Evolutionary conservation across 2,113 vertebrate genomes (phyloP).

Genomic region (Aphelocoma coerulescens): DNA sequence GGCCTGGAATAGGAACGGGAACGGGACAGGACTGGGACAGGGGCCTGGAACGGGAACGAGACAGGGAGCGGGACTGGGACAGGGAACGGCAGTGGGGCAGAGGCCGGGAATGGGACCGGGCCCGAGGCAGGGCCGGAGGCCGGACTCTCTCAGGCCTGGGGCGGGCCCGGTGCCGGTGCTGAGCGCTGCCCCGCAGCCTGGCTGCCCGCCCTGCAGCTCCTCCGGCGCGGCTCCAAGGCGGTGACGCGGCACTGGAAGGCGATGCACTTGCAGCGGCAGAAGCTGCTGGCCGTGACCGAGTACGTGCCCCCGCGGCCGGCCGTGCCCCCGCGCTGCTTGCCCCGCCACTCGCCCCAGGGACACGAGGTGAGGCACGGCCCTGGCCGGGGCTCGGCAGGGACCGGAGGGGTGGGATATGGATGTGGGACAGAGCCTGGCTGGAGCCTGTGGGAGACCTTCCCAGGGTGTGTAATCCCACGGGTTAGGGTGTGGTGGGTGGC

Average conservation of each 20-base stretch:
- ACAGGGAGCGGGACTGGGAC: background rate
- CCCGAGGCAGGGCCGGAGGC: too few relatives aligned
- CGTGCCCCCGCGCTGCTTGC: constrained; percentile 69
- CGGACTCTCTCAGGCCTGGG: background rate
- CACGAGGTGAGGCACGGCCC: rapidly evolving
- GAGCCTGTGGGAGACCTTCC: rapidly evolving
- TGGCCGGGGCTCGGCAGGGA: rapidly evolving
- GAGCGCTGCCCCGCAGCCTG: constrained; percentile 67
- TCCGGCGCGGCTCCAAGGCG: constrained; percentile 86
- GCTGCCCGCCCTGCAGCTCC: constrained; percentile 77
- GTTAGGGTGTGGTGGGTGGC: rapidly evolving
- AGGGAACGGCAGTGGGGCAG: background rate
- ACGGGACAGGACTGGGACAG: too few relatives aligned
- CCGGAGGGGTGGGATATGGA: too few relatives aligned
- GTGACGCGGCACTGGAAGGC: constrained; percentile 89
- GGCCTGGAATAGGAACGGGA: background rate
- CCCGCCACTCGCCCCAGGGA: rapidly evolving
- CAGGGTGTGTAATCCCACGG: rapidly evolving
- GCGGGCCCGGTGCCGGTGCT: background rate
- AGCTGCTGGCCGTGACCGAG: constrained; percentile 86
- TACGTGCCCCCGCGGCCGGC: constrained; percentile 79
- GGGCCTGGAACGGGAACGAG: background rate
- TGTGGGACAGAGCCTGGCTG: background rate
- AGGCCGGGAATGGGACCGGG: background rate
- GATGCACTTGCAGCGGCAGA: constrained; percentile 84